Conservation (phyloP, 1,140 invertebrate genomes). For the Lepidurus apus region DNA sequence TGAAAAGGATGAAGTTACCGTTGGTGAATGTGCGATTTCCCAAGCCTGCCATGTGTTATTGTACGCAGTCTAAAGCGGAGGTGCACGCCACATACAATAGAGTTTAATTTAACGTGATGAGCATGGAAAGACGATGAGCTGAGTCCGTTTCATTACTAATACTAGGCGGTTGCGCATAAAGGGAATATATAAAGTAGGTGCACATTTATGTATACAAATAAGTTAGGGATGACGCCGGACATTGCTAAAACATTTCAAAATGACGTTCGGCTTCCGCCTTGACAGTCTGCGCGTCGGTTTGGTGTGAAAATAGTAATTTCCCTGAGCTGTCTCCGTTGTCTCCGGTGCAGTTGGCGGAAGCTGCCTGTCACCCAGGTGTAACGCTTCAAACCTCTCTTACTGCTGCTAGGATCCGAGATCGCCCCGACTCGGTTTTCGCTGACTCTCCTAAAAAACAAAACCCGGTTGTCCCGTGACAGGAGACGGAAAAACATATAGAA, state of each 20-base stretch:
- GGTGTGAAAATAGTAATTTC: slow-evolving; percentile 5
- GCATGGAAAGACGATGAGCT: neutral
- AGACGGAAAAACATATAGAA: too few species aligned
- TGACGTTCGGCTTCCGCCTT: neutral
- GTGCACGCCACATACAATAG: slow-evolving; percentile 24
- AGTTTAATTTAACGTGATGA: neutral
- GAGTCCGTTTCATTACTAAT: neutral
- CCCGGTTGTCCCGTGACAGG: too few species aligned
- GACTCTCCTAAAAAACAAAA: too few species aligned
- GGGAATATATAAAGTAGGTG: neutral
- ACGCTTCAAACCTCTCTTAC: neutral
- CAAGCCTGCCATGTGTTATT: too few species aligned
- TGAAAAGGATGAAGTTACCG: too few species aligned
- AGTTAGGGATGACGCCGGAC: too few species aligned
- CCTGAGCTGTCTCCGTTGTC: neutral
- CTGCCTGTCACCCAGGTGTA: neutral
- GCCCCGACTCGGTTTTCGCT: too few species aligned
- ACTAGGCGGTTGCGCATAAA: neutral
- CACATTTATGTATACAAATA: too few species aligned
- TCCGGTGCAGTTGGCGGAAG: slow-evolving; percentile 4
- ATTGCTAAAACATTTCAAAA: neutral
- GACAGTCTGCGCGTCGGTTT: neutral
- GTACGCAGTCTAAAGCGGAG: too few species aligned
- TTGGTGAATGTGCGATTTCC: too few species aligned
- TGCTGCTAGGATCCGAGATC: too few species aligned